A percentile compares a stretch with the other conserved stretches of the same genome.
These are phyloP conservation scores for Callipepla squamata DNA, from an alignment of 2,113 vertebrate genomes.

Conservation along the genomic window DNA sequence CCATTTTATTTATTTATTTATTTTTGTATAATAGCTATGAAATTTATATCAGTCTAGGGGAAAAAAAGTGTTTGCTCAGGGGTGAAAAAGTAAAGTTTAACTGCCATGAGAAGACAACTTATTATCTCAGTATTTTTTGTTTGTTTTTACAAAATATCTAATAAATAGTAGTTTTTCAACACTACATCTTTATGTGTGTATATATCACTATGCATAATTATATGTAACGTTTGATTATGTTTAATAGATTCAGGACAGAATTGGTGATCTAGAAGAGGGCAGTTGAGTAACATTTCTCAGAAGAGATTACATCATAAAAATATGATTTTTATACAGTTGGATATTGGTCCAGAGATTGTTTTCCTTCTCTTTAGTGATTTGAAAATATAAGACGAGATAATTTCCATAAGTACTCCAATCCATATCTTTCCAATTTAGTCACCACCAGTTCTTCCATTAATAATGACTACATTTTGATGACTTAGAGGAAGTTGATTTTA, in stretches of 20 bases:
- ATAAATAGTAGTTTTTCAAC: conserved; percentile 32
- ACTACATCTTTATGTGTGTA: background rate
- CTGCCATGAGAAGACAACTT: background rate
- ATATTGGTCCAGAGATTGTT: conserved; percentile 40
- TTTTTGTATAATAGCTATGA: background rate
- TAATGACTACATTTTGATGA: background rate
- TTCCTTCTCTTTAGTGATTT: conserved; percentile 16
- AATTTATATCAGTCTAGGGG: background rate
- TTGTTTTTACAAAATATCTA: conserved; percentile 44
- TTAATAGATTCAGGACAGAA: conserved; percentile 56
- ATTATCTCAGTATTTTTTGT: conserved; percentile 44
- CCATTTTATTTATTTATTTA: too few relatives aligned
- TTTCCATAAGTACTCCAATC: conserved; percentile 33
- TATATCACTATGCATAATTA: background rate
- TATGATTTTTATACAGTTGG: background rate
- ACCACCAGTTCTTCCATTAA: background rate
- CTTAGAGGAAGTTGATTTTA: background rate
- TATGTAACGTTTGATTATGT: background rate
- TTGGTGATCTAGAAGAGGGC: conserved; percentile 55
- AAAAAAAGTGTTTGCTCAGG: background rate
- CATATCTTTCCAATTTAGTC: conserved; percentile 52
- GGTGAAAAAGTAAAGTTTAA: background rate
- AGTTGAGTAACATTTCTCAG: conserved; percentile 47
- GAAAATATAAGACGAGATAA: conserved; percentile 37
- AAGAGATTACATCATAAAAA: conserved; percentile 48